Conservation (phyloP, 2,797 vertebrate genomes). For the Poeciliopsis infans region DNA sequence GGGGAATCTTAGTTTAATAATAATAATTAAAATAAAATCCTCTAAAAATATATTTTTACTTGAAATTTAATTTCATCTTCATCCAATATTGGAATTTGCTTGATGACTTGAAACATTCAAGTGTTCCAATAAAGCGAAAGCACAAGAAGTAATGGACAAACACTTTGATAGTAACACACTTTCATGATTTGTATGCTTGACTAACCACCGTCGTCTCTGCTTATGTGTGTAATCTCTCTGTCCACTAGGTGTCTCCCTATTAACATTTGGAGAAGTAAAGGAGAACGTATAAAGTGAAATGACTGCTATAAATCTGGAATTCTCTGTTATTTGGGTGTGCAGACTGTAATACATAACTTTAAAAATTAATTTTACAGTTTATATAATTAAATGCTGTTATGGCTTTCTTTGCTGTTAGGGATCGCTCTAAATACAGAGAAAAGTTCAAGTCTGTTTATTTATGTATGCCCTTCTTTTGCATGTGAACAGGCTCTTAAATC, state of each 20-base stretch:
- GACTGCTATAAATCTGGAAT: background rate
- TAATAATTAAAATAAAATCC: too few relatives aligned
- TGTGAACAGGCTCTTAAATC: background rate
- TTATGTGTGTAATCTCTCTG: background rate
- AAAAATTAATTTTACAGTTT: background rate
- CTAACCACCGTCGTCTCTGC: accelerated
- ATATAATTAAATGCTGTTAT: background rate
- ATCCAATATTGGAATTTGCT: background rate
- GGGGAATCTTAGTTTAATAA: background rate
- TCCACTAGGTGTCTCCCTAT: conserved; percentile 36
- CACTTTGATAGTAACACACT: background rate
- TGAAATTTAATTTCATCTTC: background rate
- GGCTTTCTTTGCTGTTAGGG: too few relatives aligned
- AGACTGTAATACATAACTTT: background rate
- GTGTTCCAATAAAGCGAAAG: background rate
- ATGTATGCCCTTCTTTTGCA: background rate
- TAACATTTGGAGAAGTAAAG: background rate
- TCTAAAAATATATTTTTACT: background rate
- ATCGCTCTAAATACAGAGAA: background rate
- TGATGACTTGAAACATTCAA: background rate
- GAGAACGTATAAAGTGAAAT: background rate
- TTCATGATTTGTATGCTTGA: background rate
- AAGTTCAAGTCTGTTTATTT: background rate
- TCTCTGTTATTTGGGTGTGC: background rate
- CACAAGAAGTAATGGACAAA: background rate